Evolutionary conservation across 2,888 invertebrate genomes (phyloP).

Genomic region (Mechanitis mazaeus): DNA sequence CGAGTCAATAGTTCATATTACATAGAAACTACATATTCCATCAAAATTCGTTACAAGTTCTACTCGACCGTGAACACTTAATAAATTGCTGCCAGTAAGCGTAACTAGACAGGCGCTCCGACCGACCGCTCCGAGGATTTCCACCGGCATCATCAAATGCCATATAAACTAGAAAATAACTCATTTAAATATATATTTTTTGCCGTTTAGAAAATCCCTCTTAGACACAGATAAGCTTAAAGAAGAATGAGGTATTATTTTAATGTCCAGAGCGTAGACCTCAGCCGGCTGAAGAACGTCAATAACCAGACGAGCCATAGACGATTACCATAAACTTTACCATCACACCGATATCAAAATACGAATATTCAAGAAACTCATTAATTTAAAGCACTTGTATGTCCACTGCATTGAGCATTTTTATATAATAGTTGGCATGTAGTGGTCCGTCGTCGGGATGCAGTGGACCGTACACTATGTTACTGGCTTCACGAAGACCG

Average conservation of each 20-base stretch:
- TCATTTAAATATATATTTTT: too few relatives aligned
- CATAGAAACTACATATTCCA: constrained; percentile 10
- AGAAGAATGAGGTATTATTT: too few relatives aligned
- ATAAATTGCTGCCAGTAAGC: constrained; percentile 22
- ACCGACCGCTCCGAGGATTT: constrained; percentile 1
- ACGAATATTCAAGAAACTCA: constrained; percentile 19
- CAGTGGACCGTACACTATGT: background rate
- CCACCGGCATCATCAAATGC: background rate
- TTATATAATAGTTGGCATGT: constrained; percentile 57
- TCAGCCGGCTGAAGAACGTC: constrained; percentile 36
- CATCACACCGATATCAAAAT: constrained; percentile 52
- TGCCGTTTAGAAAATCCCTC: too few relatives aligned
- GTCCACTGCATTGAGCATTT: constrained; percentile 38
- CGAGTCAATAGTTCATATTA: background rate
- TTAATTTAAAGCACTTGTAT: constrained; percentile 29
- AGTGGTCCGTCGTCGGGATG: constrained; percentile 47
- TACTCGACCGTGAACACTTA: constrained; percentile 24
- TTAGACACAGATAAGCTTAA: too few relatives aligned
- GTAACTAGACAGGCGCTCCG: constrained; percentile 10
- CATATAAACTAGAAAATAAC: too few relatives aligned
- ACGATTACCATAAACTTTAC: constrained; percentile 42
- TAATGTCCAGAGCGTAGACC: too few relatives aligned
- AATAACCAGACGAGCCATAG: constrained; percentile 36
- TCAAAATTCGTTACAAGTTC: constrained; percentile 15
- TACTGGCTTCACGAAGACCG: background rate